These are phyloP conservation scores for Umimayanthus kanabou DNA, from an alignment of 92 coral and sea anemone species.

Conservation along the genomic window DNA sequence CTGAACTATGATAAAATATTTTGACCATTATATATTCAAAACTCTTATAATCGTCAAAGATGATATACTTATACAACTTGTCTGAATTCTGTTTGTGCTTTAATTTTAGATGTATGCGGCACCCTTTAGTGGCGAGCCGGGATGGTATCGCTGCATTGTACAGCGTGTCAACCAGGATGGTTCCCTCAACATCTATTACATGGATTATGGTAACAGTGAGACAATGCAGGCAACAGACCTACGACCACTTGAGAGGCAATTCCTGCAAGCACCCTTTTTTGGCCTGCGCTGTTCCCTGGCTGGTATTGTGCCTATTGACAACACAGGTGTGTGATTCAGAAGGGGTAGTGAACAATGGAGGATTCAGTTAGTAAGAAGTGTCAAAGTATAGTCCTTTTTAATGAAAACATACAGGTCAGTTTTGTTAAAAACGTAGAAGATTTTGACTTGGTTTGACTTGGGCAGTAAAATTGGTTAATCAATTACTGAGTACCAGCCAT, in stretches of 20 bases:
- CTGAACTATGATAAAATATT: no score
- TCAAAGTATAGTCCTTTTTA: neutral
- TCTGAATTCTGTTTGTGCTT: neutral
- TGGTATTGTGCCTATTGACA: slow-evolving; percentile 29
- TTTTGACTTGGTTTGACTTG: no score
- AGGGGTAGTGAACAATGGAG: neutral
- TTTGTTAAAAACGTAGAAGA: no score
- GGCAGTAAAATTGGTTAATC: no score
- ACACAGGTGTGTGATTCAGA: slow-evolving; percentile 12
- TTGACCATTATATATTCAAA: no score
- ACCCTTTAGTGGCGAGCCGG: slow-evolving; percentile 44
- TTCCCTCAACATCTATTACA: slow-evolving; percentile 53
- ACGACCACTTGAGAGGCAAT: slow-evolving; percentile 66
- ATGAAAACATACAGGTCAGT: neutral
- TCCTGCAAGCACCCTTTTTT: slow-evolving; percentile 61
- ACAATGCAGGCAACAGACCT: slow-evolving; percentile 51
- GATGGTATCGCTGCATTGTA: slow-evolving; percentile 79
- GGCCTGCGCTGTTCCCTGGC: slow-evolving; percentile 75
- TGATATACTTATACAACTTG: neutral
- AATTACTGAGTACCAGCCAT: no score
- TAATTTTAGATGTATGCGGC: slow-evolving; percentile 51
- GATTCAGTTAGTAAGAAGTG: neutral
- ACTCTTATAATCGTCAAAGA: neutral
- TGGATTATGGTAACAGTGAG: slow-evolving; percentile 86
- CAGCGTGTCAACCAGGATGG: slow-evolving; percentile 50